A percentile compares a stretch with the other conserved stretches of the same genome.
phyloP scores from a whole-genome alignment of 2,888 invertebrate genomes.

The Muscina levida region DNA sequence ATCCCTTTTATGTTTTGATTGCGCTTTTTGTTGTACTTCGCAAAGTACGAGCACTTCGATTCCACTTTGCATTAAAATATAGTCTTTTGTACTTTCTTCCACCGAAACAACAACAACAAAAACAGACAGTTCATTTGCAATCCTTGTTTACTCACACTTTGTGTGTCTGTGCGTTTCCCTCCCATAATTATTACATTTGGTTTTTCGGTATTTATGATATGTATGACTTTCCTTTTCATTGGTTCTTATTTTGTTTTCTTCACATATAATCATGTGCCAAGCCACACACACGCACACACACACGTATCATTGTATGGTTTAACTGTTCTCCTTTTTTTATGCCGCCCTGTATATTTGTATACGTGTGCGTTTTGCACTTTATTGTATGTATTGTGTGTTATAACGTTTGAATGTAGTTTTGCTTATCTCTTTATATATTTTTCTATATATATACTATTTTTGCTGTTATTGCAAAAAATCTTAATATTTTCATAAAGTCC shows the following conservation, averaged over 20 bases:
- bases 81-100: slow-evolving; percentile 27
- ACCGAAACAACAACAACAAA: slow-evolving; percentile 45
- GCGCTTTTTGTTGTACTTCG: neutral
- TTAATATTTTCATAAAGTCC: too few relatives aligned
- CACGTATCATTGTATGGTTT: neutral
- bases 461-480: slow-evolving; percentile 51
- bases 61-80: neutral
- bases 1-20: slow-evolving; percentile 6
- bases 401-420: slow-evolving; percentile 14
- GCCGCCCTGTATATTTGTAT: neutral
- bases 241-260: slow-evolving; percentile 36
- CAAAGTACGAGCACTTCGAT: neutral
- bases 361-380: neutral
- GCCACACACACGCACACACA: neutral
- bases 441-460: slow-evolving; percentile 38
- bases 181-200: slow-evolving; percentile 18
- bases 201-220: slow-evolving; percentile 20
- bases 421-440: slow-evolving; percentile 32
- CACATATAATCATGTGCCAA: neutral
- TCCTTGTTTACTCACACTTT: slow-evolving; percentile 23
- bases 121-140: slow-evolving; percentile 47
- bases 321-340: neutral
- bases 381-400: neutral
- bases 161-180: neutral
- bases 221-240: slow-evolving; percentile 51